Evolutionary conservation across 2,113 vertebrate species (phyloP).

Genomic region (Hippocampus abdominalis): DNA sequence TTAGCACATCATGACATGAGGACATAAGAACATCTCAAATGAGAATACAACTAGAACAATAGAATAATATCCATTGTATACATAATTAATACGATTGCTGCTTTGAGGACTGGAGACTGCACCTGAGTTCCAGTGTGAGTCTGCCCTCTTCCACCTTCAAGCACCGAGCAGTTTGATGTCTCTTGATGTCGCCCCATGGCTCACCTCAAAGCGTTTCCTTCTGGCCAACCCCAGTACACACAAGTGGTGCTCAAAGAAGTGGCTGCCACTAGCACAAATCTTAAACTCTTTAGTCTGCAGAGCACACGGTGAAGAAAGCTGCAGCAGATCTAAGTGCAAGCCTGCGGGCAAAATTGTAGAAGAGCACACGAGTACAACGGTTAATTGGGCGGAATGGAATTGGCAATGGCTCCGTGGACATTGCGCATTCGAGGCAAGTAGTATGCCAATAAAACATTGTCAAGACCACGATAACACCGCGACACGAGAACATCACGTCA

Average conservation of each 20-base stretch:
- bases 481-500: neutral
- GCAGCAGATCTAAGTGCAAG: neutral
- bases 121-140: neutral
- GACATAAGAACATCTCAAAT: neutral
- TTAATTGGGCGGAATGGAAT: neutral
- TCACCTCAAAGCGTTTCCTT: neutral
- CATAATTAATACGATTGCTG: neutral
- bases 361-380: neutral
- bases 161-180: neutral
- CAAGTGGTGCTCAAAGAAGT: neutral
- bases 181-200: neutral
- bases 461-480: neutral
- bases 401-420: neutral
- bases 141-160: neutral
- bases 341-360: neutral
- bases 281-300: constrained; percentile 1
- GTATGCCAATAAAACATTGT: neutral
- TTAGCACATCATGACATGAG: neutral
- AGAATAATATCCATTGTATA: neutral
- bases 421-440: neutral
- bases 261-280: neutral
- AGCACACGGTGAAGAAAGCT: neutral
- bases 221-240: neutral
- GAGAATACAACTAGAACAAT: neutral
- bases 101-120: neutral